Conservation (phyloP, 1,140 invertebrate species). For the Bombus fervidus region DNA sequence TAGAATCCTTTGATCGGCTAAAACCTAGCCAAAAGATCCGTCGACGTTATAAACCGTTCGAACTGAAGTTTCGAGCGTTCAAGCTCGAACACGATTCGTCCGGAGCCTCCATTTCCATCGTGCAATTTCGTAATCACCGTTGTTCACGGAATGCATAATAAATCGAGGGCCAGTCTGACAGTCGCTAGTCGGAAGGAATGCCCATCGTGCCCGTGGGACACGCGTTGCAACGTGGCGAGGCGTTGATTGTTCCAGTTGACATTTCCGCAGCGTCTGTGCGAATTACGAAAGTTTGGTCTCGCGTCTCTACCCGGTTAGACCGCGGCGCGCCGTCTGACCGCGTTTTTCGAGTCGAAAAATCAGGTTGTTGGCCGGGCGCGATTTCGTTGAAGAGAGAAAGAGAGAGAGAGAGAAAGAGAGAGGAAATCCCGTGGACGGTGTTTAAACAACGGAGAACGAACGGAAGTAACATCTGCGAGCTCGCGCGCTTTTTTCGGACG, state of each 20-base stretch:
- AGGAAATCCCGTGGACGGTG: neutral
- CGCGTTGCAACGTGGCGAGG: conserved; percentile 21
- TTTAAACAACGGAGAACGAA: neutral
- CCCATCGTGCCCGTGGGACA: conserved; percentile 45
- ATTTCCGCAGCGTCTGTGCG: conserved; percentile 68
- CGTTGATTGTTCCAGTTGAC: conserved; percentile 75
- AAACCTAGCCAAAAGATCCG: neutral
- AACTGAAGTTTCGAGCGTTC: neutral
- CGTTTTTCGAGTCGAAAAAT: neutral
- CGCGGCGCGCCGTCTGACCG: too few relatives aligned
- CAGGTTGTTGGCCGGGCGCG: neutral
- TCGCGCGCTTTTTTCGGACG: neutral
- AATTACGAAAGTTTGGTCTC: conserved; percentile 74
- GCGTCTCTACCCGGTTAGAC: neutral
- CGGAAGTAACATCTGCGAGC: conserved; percentile 3
- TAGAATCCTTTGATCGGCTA: neutral
- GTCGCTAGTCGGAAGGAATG: conserved; percentile 30
- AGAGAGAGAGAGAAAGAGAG: neutral
- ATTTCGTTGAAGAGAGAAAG: neutral
- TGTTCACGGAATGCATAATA: conserved; percentile 51
- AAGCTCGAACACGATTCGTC: neutral
- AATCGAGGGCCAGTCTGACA: conserved; percentile 30
- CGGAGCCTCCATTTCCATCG: conserved; percentile 1
- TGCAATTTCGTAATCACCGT: conserved; percentile 41
- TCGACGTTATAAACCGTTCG: neutral